phyloP scores from a whole-genome alignment of 2,797 vertebrate genomes.

The Petrocephalus sullivani region DNA sequence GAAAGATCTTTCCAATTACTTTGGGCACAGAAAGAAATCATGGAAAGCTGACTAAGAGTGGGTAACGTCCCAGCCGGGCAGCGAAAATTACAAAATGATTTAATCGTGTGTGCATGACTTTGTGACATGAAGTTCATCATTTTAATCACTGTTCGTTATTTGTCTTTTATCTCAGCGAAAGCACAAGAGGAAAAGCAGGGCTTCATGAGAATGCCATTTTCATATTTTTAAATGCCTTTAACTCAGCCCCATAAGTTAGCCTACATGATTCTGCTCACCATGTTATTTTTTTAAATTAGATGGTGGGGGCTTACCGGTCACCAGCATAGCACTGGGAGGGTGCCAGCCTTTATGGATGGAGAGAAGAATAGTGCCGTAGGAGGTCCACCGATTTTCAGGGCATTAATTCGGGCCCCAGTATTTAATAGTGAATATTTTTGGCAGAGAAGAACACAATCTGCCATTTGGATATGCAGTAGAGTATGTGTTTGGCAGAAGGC shows the following conservation, averaged over 20 bases:
- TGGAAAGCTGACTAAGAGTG: background rate
- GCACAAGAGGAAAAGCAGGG: background rate
- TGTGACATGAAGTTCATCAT: background rate
- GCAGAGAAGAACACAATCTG: background rate
- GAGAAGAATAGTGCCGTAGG: background rate
- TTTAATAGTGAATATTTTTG: background rate
- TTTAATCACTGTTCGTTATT: background rate
- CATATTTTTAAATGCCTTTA: background rate
- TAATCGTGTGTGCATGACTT: background rate
- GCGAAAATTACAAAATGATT: background rate
- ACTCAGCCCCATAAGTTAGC: background rate
- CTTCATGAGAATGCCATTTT: background rate
- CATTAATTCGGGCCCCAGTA: background rate
- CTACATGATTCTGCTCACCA: background rate
- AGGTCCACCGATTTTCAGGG: background rate
- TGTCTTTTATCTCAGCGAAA: background rate
- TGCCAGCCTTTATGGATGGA: background rate
- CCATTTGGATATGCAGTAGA: background rate
- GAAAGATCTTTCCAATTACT: conserved; percentile 11
- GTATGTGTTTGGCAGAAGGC: background rate
- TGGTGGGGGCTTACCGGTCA: background rate
- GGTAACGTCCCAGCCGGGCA: background rate
- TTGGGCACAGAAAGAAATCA: conserved; percentile 1
- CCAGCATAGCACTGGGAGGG: background rate
- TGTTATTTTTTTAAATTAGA: background rate